A percentile compares a stretch with the other conserved stretches of the same genome.
Evolutionary conservation across 2,888 invertebrate genomes (phyloP).

Genomic region (Heteropelma amictum): DNA sequence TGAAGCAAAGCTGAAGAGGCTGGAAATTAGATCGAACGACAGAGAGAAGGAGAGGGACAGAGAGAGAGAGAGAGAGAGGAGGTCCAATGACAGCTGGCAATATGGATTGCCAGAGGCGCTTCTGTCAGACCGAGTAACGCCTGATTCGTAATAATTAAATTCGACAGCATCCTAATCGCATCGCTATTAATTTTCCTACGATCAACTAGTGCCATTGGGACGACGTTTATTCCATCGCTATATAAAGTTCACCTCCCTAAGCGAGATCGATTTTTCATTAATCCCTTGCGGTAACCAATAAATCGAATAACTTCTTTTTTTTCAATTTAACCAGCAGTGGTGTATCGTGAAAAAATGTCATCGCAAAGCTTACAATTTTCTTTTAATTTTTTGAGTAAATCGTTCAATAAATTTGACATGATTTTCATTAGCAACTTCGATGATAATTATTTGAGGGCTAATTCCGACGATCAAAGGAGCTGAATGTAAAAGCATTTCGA

Average conservation of each 20-base stretch:
- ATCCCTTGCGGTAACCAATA: neutral
- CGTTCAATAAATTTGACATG: too few relatives aligned
- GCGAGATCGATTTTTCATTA: slow-evolving; percentile 38
- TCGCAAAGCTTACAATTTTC: too few relatives aligned
- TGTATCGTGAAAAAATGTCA: too few relatives aligned
- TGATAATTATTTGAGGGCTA: too few relatives aligned
- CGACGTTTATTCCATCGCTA: too few relatives aligned
- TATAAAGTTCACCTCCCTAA: slow-evolving; percentile 12
- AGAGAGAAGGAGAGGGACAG: neutral
- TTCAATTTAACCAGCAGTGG: too few relatives aligned
- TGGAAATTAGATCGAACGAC: slow-evolving; percentile 44
- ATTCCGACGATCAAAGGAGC: too few relatives aligned
- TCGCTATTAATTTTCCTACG: slow-evolving; percentile 58
- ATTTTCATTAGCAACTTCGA: too few relatives aligned
- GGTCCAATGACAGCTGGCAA: slow-evolving; percentile 21
- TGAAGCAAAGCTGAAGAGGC: slow-evolving; percentile 30
- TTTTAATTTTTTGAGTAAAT: too few relatives aligned
- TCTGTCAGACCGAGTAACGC: slow-evolving; percentile 22
- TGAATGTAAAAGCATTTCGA: too few relatives aligned
- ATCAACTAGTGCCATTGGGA: slow-evolving; percentile 42
- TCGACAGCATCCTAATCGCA: slow-evolving; percentile 54
- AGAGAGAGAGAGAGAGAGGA: neutral
- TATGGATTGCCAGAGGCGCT: slow-evolving; percentile 24
- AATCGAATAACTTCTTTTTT: too few relatives aligned
- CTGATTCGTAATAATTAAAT: slow-evolving; percentile 63